phyloP scores from a whole-genome alignment of 2,888 invertebrate species.

The Cephus runcator region DNA sequence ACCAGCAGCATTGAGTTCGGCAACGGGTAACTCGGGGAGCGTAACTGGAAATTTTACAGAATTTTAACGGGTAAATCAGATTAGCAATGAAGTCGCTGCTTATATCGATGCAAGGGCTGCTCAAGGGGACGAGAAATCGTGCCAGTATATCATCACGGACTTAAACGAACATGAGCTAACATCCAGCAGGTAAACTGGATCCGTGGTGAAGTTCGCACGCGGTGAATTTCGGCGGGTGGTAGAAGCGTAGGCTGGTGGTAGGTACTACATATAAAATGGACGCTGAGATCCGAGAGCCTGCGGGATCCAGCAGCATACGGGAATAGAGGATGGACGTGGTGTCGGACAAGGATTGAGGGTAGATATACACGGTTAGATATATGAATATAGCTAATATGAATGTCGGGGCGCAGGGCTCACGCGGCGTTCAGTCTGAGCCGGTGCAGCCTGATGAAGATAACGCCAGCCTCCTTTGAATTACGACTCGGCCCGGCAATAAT shows the following conservation, averaged over 20 bases:
- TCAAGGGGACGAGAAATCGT: not conserved
- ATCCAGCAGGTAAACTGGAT: conserved; percentile 1
- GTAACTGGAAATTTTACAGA: not conserved
- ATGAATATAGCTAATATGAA: conserved; percentile 11
- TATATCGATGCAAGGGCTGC: not conserved
- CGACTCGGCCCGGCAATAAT: conserved; percentile 61
- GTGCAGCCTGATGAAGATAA: conserved; percentile 63
- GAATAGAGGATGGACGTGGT: conserved; percentile 5
- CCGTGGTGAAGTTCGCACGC: conserved; percentile 8
- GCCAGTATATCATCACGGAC: not conserved
- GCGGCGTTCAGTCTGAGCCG: conserved; percentile 38
- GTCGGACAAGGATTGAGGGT: conserved; percentile 14
- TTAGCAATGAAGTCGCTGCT: not conserved
- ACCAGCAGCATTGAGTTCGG: not conserved
- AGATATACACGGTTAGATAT: conserved; percentile 11
- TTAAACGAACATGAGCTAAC: not conserved
- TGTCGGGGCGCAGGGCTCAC: conserved; percentile 40
- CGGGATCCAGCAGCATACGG: not conserved
- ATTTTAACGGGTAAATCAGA: not conserved
- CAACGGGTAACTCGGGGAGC: not conserved
- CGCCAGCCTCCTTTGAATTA: conserved; percentile 64
- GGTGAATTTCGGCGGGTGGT: conserved; percentile 2
- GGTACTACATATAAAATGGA: not conserved
- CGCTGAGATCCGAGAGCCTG: not conserved
- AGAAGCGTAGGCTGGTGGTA: not conserved